Percentiles rank a stretch among this genome's conserved stretches.
Evolutionary conservation across 2,113 vertebrate species (phyloP).

Genomic region (Ammodytes marinus): DNA sequence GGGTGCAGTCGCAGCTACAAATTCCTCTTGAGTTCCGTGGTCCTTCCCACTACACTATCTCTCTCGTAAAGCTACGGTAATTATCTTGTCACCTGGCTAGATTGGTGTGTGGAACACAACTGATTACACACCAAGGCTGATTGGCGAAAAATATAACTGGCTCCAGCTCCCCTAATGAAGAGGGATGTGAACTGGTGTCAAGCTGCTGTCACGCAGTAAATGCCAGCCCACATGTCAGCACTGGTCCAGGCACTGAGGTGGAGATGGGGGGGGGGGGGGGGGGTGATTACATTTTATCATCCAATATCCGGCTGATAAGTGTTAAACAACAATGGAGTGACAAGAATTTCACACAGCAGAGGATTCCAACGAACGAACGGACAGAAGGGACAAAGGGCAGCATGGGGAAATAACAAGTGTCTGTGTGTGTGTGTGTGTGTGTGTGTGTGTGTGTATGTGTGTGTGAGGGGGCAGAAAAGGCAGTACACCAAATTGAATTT

Average conservation of each 20-base stretch:
- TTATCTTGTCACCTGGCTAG: slow-evolving; percentile 77
- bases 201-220: slow-evolving; percentile 62
- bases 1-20: slow-evolving; percentile 22
- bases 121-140: slow-evolving; percentile 68
- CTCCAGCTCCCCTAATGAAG: slow-evolving; percentile 74
- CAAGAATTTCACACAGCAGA: slow-evolving; percentile 16
- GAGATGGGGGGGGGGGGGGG: slow-evolving; percentile 2
- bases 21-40: slow-evolving; percentile 33
- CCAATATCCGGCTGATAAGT: slow-evolving; percentile 43
- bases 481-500: background rate
- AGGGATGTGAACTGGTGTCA: slow-evolving; percentile 69
- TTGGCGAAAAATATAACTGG: slow-evolving; percentile 72
- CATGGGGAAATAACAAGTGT: background rate
- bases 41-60: slow-evolving; percentile 20
- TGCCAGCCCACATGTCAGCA: slow-evolving; percentile 51
- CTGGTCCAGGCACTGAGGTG: slow-evolving; percentile 30
- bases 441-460: background rate
- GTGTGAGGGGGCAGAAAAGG: too few relatives aligned
- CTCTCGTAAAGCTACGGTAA: slow-evolving; percentile 63
- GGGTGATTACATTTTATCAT: slow-evolving; percentile 44
- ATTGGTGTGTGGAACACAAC: slow-evolving; percentile 69
- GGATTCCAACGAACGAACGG: background rate
- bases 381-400: background rate
- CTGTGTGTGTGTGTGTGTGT: slow-evolving; percentile 3
- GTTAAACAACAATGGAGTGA: slow-evolving; percentile 34